A percentile compares a stretch with the other conserved stretches of the same genome.
Evolutionary conservation across 1,140 invertebrate genomes (phyloP).

Genomic region (Pachyrhynchus sulphureomaculatus): DNA sequence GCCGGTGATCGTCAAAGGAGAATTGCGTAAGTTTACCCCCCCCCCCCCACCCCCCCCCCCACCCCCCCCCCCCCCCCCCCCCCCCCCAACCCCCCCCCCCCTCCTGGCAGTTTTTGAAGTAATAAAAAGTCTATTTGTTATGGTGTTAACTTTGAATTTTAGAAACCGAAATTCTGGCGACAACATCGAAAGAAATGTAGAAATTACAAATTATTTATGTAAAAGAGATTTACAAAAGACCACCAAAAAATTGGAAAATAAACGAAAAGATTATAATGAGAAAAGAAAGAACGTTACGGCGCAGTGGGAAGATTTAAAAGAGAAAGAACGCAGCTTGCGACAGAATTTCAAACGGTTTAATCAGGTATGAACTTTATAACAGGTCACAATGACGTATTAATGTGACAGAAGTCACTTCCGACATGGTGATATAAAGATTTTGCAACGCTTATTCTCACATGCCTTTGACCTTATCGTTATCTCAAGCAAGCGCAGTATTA

Average conservation of each 20-base stretch:
- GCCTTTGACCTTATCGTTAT: too few species aligned
- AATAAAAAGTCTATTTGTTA: background rate
- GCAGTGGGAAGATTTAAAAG: slow-evolving; percentile 27
- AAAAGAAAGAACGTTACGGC: slow-evolving; percentile 14
- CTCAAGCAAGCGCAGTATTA: too few species aligned
- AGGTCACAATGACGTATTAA: too few species aligned
- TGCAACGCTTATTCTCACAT: too few species aligned
- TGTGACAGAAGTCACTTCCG: too few species aligned
- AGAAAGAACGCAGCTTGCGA: slow-evolving; percentile 24
- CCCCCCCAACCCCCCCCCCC: too few species aligned
- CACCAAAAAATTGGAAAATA: slow-evolving; percentile 13
- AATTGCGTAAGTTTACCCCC: slow-evolving; percentile 8
- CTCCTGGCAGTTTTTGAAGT: background rate
- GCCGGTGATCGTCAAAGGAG: background rate
- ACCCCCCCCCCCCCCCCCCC: too few species aligned
- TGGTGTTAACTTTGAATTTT: background rate
- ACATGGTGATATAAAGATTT: too few species aligned
- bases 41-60: too few species aligned
- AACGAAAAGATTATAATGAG: slow-evolving; percentile 8
- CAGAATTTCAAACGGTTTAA: slow-evolving; percentile 30
- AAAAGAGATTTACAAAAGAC: slow-evolving; percentile 16
- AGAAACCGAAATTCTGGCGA: slow-evolving; percentile 21
- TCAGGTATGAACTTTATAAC: slow-evolving; percentile 5
- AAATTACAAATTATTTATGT: slow-evolving; percentile 24
- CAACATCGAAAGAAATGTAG: slow-evolving; percentile 22